Conservation (phyloP, 2,888 invertebrate genomes). For the Lycia hirtaria region DNA sequence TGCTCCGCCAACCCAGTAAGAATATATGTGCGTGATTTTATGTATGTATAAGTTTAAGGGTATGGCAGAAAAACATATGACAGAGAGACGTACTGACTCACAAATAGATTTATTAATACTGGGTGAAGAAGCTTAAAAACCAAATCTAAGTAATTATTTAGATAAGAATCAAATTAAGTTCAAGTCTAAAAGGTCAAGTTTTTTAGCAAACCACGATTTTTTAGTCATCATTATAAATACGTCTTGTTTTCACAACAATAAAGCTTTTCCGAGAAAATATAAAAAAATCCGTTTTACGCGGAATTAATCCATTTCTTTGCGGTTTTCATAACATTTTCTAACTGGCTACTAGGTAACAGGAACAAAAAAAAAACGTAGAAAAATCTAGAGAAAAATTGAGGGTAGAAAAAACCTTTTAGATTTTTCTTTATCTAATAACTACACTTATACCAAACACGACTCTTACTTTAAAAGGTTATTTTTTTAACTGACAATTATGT, state of each 20-base stretch:
- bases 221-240: constrained; percentile 4
- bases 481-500: no score
- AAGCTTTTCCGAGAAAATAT: constrained; percentile 1
- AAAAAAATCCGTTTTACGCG: background rate
- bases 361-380: background rate
- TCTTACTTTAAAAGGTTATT: no score
- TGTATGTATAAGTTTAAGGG: no score
- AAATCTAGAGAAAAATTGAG: background rate
- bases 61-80: no score
- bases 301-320: background rate
- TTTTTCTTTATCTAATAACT: background rate
- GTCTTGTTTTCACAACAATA: background rate
- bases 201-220: background rate
- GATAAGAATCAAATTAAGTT: no score
- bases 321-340: background rate
- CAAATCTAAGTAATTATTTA: no score
- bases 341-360: background rate
- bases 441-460: no score
- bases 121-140: no score
- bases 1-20: no score
- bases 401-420: background rate
- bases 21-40: no score
- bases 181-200: background rate
- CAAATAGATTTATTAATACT: background rate
- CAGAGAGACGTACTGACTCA: background rate